These are phyloP conservation scores for Disparrhopalites patrizii DNA, from an alignment of 2,888 invertebrate species.

Conservation along the genomic window DNA sequence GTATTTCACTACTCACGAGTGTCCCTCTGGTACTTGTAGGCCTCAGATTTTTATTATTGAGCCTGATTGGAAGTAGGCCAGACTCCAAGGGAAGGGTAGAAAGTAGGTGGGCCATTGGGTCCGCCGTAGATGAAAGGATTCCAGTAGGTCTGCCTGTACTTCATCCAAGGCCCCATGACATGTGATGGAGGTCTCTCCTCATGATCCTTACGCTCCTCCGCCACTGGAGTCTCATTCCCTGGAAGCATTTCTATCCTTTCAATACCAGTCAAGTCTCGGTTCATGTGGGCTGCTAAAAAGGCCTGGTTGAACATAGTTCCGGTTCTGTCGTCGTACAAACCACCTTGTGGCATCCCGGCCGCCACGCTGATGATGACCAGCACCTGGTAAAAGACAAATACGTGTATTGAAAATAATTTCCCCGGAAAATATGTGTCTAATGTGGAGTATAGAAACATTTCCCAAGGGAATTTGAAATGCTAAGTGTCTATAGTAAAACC, in stretches of 20 bases:
- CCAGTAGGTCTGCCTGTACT: slow-evolving; percentile 15
- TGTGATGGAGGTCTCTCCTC: neutral
- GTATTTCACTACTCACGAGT: no score
- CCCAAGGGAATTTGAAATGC: no score
- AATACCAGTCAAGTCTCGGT: neutral
- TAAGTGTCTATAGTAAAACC: no score
- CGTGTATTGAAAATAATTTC: no score
- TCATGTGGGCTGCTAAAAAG: neutral
- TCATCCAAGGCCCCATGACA: slow-evolving; percentile 13
- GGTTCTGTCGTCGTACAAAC: neutral
- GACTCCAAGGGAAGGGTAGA: slow-evolving; percentile 16
- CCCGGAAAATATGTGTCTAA: no score
- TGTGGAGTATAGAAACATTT: no score
- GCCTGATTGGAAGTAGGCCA: slow-evolving; percentile 13
- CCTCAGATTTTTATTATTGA: no score
- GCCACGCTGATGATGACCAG: neutral
- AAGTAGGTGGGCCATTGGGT: slow-evolving; percentile 19
- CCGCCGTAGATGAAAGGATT: slow-evolving; percentile 25
- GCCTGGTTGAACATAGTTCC: neutral
- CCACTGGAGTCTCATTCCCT: slow-evolving; percentile 1
- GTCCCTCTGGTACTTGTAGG: no score
- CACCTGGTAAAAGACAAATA: no score
- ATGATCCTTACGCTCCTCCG: neutral
- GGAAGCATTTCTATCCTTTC: neutral
- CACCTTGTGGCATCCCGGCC: neutral